phyloP scores from a whole-genome alignment of 2,888 invertebrate species.

The Andrena haemorrhoa region DNA sequence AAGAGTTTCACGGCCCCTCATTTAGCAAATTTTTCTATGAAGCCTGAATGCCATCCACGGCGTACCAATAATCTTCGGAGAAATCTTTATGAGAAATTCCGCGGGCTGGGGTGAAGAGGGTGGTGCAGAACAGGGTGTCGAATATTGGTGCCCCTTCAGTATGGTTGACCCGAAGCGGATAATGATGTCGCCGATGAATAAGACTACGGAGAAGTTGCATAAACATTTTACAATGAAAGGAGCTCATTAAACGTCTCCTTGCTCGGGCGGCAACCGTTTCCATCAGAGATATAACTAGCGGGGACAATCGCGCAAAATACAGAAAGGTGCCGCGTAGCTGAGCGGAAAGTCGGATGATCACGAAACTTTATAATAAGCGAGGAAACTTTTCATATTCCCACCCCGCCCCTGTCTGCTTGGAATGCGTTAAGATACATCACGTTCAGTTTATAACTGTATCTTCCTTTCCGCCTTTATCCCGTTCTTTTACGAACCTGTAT shows the following conservation, averaged over 20 bases:
- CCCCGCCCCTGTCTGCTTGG: not conserved
- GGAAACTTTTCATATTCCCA: constrained; percentile 56
- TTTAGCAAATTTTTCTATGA: constrained; percentile 9
- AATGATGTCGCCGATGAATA: constrained; percentile 60
- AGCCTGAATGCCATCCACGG: not conserved
- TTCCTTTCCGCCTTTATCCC: not conserved
- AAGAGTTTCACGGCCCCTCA: not conserved
- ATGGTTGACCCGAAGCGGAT: constrained; percentile 51
- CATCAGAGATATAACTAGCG: constrained; percentile 40
- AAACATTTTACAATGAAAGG: constrained; percentile 67
- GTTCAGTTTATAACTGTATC: constrained; percentile 33
- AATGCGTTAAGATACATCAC: constrained; percentile 42
- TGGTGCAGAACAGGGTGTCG: not conserved
- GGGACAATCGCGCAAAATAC: constrained; percentile 50
- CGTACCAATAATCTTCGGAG: constrained; percentile 17
- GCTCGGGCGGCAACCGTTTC: constrained; percentile 32
- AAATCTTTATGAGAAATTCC: constrained; percentile 23
- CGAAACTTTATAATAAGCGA: constrained; percentile 62
- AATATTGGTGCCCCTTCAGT: constrained; percentile 1
- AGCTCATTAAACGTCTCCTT: constrained; percentile 66
- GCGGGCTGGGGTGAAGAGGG: not conserved
- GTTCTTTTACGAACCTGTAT: not conserved
- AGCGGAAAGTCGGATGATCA: constrained; percentile 65
- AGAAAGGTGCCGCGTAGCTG: constrained; percentile 29
- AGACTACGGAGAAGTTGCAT: constrained; percentile 53